phyloP scores from a whole-genome alignment of 2,888 invertebrate species.

The Arctia plantaginis region DNA sequence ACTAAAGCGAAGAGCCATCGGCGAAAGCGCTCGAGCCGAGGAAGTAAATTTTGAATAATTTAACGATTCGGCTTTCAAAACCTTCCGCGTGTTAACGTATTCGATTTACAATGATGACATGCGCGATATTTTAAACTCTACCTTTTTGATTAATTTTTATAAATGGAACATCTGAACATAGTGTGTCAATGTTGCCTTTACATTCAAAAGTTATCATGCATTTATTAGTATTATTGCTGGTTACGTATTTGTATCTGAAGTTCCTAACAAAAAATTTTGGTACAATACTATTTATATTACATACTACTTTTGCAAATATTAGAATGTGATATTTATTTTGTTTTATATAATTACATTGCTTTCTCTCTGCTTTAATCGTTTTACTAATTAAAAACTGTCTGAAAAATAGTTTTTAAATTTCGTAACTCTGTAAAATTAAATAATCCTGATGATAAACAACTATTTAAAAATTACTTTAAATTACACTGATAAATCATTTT shows the following conservation, averaged over 20 bases:
- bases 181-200: conserved; percentile 41
- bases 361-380: background rate
- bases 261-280: background rate
- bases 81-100: conserved; percentile 49
- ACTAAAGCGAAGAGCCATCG: conserved; percentile 58
- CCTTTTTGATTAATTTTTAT: conserved; percentile 26
- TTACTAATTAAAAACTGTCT: background rate
- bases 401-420: background rate
- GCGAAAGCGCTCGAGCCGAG: conserved; percentile 56
- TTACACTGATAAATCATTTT: background rate
- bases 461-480: background rate
- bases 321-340: background rate
- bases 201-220: conserved; percentile 6
- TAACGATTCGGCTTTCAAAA: conserved; percentile 59
- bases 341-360: conserved; percentile 1
- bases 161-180: conserved; percentile 21
- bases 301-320: background rate
- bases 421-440: background rate
- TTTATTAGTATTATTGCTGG: conserved; percentile 24
- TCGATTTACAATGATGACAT: conserved; percentile 39
- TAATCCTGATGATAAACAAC: background rate
- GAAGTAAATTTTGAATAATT: conserved; percentile 62
- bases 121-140: conserved; percentile 29
- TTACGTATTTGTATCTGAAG: background rate
- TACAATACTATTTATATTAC: background rate